Evolutionary conservation across 2,113 vertebrate species (phyloP).

Genomic region (Rhagologus leucostigma): DNA sequence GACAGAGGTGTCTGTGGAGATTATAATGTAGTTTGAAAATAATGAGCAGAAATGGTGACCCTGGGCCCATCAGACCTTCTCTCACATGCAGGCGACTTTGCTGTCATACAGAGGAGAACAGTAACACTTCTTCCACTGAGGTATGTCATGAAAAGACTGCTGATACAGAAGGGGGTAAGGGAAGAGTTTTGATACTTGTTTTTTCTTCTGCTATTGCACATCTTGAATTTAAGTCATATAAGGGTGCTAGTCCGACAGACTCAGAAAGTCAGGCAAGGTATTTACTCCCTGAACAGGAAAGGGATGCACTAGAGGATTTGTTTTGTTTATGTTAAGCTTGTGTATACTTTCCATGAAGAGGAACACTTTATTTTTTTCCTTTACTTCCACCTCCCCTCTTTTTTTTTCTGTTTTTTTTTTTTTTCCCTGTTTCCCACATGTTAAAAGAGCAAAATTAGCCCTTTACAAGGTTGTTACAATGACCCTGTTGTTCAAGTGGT

Average conservation of each 20-base stretch:
- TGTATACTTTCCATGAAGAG: neutral
- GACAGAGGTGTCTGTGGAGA: neutral
- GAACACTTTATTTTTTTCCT: neutral
- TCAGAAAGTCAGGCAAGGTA: neutral
- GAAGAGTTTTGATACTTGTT: neutral
- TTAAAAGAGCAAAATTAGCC: neutral
- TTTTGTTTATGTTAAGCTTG: neutral
- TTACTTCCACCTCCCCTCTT: rapidly evolving
- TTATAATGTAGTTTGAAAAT: neutral
- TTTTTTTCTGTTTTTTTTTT: rapidly evolving
- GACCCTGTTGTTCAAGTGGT: neutral
- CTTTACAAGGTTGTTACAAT: neutral
- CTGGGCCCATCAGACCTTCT: neutral
- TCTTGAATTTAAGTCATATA: neutral
- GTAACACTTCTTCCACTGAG: neutral
- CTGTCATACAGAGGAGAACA: neutral
- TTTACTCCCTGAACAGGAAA: neutral
- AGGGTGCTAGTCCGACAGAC: neutral
- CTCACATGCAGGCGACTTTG: neutral
- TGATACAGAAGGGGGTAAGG: neutral
- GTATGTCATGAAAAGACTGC: neutral
- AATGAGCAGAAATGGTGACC: neutral
- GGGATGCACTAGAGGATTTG: neutral
- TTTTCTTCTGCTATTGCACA: neutral
- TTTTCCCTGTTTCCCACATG: rapidly evolving